Percentiles rank a stretch among this genome's conserved stretches.
These are phyloP conservation scores for Tiphia femorata DNA, from an alignment of 2,888 invertebrate genomes.

Conservation along the genomic window DNA sequence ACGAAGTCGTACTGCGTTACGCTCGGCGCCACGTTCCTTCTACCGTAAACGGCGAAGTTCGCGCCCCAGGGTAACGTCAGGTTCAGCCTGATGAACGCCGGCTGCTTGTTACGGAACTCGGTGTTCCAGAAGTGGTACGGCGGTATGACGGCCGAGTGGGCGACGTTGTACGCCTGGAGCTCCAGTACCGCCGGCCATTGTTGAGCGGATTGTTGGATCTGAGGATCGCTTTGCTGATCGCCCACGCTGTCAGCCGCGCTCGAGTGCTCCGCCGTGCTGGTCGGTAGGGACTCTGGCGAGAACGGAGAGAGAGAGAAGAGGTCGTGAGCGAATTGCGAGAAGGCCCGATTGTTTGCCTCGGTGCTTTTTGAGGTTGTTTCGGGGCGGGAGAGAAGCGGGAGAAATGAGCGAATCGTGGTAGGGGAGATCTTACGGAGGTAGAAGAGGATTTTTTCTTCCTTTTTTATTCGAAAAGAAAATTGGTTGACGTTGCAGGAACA, in stretches of 20 bases:
- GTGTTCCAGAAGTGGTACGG: conserved; percentile 95
- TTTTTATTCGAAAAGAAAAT: no score
- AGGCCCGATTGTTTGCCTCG: no score
- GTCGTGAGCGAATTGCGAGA: no score
- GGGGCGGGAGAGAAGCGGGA: no score
- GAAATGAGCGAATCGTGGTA: no score
- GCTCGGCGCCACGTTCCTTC: conserved; percentile 94
- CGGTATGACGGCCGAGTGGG: conserved; percentile 87
- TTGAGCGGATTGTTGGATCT: conserved; percentile 80
- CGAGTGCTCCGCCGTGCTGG: conserved; percentile 79
- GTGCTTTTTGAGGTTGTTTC: no score
- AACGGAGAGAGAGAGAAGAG: no score
- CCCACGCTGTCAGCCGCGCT: conserved; percentile 72
- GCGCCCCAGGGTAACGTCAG: conserved; percentile 93
- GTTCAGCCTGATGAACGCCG: conserved; percentile 89
- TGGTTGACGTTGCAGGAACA: no score
- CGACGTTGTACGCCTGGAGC: conserved; percentile 86
- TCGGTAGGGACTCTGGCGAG: conserved; percentile 78
- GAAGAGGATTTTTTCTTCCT: no score
- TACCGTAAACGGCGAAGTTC: conserved; percentile 95
- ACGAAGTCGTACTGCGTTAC: conserved; percentile 98
- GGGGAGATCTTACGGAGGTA: no score
- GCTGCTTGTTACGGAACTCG: conserved; percentile 91
- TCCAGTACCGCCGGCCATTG: conserved; percentile 84
- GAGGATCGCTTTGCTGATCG: conserved; percentile 73